Conservation (phyloP, 2,113 vertebrate genomes). For the Potamarius usumacintae region DNA sequence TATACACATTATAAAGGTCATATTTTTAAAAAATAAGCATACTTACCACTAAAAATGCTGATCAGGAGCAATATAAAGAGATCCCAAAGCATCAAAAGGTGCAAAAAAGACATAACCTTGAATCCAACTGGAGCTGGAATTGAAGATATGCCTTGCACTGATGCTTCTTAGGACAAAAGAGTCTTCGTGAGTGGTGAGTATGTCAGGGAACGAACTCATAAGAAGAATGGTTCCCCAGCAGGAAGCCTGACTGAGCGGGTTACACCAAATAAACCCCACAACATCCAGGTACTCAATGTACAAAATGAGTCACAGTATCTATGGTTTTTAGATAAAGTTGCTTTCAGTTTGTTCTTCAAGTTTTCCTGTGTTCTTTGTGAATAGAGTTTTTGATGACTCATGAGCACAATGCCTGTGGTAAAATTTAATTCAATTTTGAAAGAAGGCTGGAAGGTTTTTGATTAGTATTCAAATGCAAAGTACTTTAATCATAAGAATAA, state of each 20-base stretch:
- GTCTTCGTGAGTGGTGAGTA: not conserved
- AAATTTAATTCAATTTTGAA: not conserved
- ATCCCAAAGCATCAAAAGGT: conserved; percentile 38
- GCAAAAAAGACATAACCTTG: conserved; percentile 58
- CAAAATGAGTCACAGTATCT: not conserved
- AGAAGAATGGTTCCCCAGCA: conserved; percentile 63
- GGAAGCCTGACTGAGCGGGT: conserved; percentile 17
- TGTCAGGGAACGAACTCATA: conserved; percentile 61
- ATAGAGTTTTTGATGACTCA: not conserved
- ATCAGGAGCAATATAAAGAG: conserved; percentile 51
- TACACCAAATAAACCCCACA: conserved; percentile 5
- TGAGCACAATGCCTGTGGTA: not conserved
- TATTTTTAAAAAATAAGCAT: conserved; percentile 12
- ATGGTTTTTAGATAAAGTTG: not conserved
- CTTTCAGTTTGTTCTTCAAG: not conserved
- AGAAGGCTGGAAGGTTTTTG: not conserved
- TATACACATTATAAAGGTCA: not conserved
- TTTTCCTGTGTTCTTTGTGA: not conserved
- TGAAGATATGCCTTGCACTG: conserved; percentile 33
- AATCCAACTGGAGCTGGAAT: conserved; percentile 39
- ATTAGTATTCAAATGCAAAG: not conserved
- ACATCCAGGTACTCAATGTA: not conserved
- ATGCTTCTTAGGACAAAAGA: conserved; percentile 8
- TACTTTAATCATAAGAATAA: not conserved
- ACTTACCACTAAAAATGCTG: conserved; percentile 65